Percentiles rank a stretch among this genome's conserved stretches.
phyloP scores from a whole-genome alignment of 2,113 vertebrate genomes.

The Cheilinus undulatus region DNA sequence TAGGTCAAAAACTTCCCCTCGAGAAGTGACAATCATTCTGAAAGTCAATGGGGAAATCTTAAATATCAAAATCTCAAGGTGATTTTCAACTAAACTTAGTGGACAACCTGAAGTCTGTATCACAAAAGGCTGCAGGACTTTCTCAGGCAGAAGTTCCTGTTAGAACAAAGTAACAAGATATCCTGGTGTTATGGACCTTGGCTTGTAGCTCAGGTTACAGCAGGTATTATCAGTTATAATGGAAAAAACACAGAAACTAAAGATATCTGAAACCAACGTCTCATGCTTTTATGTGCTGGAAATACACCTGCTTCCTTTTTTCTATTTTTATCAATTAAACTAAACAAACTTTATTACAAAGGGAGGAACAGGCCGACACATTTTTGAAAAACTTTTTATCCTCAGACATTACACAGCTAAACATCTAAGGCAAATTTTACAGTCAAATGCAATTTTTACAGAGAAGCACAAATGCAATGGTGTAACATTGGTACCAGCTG shows the following conservation, averaged over 20 bases:
- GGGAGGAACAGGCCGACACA: too few relatives aligned
- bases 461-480: too few relatives aligned
- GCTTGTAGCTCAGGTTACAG: slow-evolving; percentile 23
- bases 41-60: slow-evolving; percentile 18
- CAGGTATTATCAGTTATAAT: not conserved
- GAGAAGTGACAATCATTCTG: slow-evolving; percentile 32
- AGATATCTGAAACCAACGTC: slow-evolving; percentile 2
- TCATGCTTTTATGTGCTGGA: too few relatives aligned
- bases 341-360: too few relatives aligned
- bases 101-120: slow-evolving; percentile 20
- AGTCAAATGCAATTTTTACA: too few relatives aligned
- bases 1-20: slow-evolving; percentile 33
- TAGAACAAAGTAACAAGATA: slow-evolving; percentile 31
- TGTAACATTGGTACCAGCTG: too few relatives aligned
- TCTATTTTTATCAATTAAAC: too few relatives aligned
- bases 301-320: too few relatives aligned
- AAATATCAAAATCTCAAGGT: slow-evolving; percentile 31
- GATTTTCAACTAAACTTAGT: slow-evolving; percentile 10
- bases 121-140: slow-evolving; percentile 14
- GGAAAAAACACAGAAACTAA: not conserved
- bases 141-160: slow-evolving; percentile 22
- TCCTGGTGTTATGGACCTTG: slow-evolving; percentile 16
- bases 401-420: too few relatives aligned
- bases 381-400: too few relatives aligned
- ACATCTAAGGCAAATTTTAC: too few relatives aligned